These are phyloP conservation scores for Thaumatotibia leucotreta DNA, from an alignment of 1,140 invertebrate species.

Conservation along the genomic window DNA sequence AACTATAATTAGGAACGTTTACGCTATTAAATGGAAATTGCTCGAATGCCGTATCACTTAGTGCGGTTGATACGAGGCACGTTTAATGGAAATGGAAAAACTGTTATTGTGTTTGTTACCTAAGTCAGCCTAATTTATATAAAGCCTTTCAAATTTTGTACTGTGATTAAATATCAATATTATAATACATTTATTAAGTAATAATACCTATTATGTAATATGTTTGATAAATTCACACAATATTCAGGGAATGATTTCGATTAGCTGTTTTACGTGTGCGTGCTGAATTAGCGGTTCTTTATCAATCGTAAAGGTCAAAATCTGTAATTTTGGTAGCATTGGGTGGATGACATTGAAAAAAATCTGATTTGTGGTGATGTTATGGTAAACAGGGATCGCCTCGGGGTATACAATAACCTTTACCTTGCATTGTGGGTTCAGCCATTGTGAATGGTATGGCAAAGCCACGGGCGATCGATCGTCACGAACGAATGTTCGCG, in stretches of 20 bases:
- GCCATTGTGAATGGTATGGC: background rate
- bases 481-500: too few relatives aligned
- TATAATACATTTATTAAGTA: too few relatives aligned
- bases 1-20: conserved; percentile 12
- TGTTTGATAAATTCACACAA: too few relatives aligned
- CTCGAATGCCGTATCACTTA: background rate
- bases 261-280: background rate
- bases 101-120: too few relatives aligned
- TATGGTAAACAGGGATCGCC: conserved; percentile 24
- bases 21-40: conserved; percentile 3
- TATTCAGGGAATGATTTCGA: too few relatives aligned
- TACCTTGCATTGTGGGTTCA: conserved; percentile 53
- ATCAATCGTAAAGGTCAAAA: background rate
- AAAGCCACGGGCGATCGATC: background rate
- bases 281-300: background rate
- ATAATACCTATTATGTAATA: too few relatives aligned
- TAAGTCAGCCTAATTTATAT: too few relatives aligned
- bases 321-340: background rate
- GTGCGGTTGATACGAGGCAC: background rate
- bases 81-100: background rate
- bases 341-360: background rate
- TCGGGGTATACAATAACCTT: conserved; percentile 62
- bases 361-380: background rate
- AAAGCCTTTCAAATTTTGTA: too few relatives aligned
- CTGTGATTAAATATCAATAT: too few relatives aligned